Evolutionary conservation across 1,140 invertebrate genomes (phyloP).

Genomic region (Phenacoccus solenopsis): DNA sequence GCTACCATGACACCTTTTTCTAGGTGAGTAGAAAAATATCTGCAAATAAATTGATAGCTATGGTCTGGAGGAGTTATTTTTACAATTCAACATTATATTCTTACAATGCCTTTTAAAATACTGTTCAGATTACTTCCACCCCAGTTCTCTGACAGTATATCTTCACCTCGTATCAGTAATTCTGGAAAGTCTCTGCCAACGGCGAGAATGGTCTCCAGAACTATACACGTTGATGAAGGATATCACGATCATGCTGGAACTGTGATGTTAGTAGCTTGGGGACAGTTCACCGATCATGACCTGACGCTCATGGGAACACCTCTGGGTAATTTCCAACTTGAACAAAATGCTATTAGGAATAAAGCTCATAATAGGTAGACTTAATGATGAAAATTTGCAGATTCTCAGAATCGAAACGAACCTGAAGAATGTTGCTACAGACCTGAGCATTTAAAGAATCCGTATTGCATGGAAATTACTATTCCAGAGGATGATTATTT

Average conservation of each 20-base stretch:
- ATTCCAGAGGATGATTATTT: slow-evolving; percentile 86
- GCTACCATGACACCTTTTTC: slow-evolving; percentile 69
- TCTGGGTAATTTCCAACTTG: slow-evolving; percentile 44
- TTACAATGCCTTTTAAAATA: too few species aligned
- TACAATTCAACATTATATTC: too few species aligned
- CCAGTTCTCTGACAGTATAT: slow-evolving; percentile 66
- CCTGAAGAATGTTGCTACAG: slow-evolving; percentile 76
- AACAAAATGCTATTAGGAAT: neutral
- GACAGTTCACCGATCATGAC: slow-evolving; percentile 90
- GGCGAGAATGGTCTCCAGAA: slow-evolving; percentile 69
- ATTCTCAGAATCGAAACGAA: slow-evolving; percentile 69
- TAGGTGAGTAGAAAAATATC: slow-evolving; percentile 48
- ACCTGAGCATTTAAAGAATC: slow-evolving; percentile 63
- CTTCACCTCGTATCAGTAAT: slow-evolving; percentile 59
- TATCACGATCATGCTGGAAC: slow-evolving; percentile 88
- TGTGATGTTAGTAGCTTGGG: slow-evolving; percentile 85
- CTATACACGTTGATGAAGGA: slow-evolving; percentile 81
- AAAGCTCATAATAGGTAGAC: neutral
- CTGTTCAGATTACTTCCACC: slow-evolving; percentile 63
- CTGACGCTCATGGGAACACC: slow-evolving; percentile 78
- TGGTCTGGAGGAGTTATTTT: too few species aligned
- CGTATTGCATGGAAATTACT: slow-evolving; percentile 79
- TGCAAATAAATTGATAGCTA: neutral
- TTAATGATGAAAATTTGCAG: too few species aligned
- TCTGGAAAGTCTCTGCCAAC: slow-evolving; percentile 61